Conservation (phyloP, 2,888 invertebrate genomes). For the Zonitis immaculata region DNA sequence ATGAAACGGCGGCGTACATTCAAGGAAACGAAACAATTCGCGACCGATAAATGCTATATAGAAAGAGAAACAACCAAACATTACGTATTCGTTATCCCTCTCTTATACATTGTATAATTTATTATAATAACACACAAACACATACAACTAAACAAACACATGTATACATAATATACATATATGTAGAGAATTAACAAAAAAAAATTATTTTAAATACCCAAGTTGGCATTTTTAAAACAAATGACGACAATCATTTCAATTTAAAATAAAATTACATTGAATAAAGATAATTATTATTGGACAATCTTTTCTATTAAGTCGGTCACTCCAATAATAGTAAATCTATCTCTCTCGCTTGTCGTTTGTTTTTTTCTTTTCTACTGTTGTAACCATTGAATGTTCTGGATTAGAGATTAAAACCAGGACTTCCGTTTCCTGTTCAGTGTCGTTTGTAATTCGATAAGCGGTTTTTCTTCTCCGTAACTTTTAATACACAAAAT, state of each 20-base stretch:
- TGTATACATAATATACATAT: no score
- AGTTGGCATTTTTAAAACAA: neutral
- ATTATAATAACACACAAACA: neutral
- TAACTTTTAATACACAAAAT: neutral
- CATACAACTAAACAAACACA: neutral
- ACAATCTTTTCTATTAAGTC: no score
- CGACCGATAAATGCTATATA: conserved; percentile 4
- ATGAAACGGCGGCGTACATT: conserved; percentile 59
- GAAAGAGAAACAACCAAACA: neutral
- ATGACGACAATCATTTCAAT: neutral
- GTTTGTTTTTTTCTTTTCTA: neutral
- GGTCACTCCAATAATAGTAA: no score
- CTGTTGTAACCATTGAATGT: neutral
- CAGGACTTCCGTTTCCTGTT: conserved; percentile 10
- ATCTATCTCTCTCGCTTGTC: neutral
- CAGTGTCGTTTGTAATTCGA: neutral
- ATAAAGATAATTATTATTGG: no score
- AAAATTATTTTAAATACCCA: neutral
- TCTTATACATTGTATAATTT: neutral
- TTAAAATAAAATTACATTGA: neutral
- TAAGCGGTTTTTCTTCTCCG: neutral
- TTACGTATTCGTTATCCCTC: neutral
- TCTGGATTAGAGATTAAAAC: conserved; percentile 1
- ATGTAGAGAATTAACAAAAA: no score
- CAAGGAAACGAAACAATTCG: conserved; percentile 43